Base-by-base conservation (phyloP, 1,140 invertebrate genomes). In the Spodoptera litura region DNA sequence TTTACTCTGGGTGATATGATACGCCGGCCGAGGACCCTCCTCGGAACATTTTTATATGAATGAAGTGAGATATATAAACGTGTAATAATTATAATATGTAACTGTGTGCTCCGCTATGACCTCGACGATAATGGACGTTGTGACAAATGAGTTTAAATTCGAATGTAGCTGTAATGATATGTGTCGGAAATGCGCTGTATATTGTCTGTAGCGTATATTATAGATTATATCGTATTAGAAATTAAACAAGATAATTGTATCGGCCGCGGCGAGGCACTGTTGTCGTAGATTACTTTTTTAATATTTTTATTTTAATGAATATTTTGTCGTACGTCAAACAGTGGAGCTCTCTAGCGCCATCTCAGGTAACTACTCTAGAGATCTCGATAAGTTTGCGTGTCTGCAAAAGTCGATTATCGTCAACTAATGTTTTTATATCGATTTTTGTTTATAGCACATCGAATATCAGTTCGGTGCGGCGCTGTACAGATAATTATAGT, bases 91-190 rank as follows among this genome's bases (percentile, higher is more conserved):
- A 20, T 13, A 73, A 73, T 73, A 73, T 73, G 4, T 15, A 59
- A 73, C 15, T 59, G 80, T 83, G 88, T 85, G 84, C 71, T 84
- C 73, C 82, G 80, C 72, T 61, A 31, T 79, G 74, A 79, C 71
- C 44, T 79, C 80, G 81, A 87, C 89, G 87, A 87, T 78, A 88
- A 87, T 52, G 88, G 88, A 90, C 90, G 90, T 91, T 91, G 82
- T 87, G 80, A 85, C 68, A 71, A 68, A 79, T 71, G 79, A 81
- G 71, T 84, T 78, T 81, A 80, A 81, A 85, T 87, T 89, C 84
- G 85, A 89, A 89, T 87, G 86, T 90, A 90, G 88, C 81, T 84
- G 89, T 87, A 87, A 80, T 44, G 38, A 44, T 83, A 85, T 83
- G 88, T 87, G 88, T 88, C 86, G 88, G 58, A 53, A 71, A 56